A percentile compares a stretch with the other conserved stretches of the same genome.
These are phyloP conservation scores for Drosophila buzzatii DNA, from an alignment of 2,888 invertebrate genomes.

Conservation along the genomic window DNA sequence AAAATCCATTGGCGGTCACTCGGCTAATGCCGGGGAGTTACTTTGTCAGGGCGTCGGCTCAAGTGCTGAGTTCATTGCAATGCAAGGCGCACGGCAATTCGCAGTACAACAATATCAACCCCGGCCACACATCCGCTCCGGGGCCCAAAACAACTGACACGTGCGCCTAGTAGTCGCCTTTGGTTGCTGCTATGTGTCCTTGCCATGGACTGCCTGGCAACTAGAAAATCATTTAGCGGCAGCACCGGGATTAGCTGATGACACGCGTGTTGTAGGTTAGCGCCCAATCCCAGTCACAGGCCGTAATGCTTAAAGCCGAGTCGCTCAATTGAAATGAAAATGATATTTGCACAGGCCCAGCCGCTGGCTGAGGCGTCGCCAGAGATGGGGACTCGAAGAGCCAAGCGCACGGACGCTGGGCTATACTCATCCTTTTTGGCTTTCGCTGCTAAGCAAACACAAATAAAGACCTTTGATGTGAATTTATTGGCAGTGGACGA, in stretches of 20 bases:
- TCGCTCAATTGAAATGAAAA: slow-evolving; percentile 81
- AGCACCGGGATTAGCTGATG: slow-evolving; percentile 82
- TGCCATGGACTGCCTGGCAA: slow-evolving; percentile 66
- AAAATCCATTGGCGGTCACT: slow-evolving; percentile 81
- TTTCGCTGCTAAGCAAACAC: slow-evolving; percentile 80
- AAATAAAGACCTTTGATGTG: slow-evolving; percentile 81
- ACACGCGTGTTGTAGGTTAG: slow-evolving; percentile 77
- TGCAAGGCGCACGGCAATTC: slow-evolving; percentile 58
- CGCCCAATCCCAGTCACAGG: slow-evolving; percentile 24
- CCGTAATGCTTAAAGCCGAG: slow-evolving; percentile 58
- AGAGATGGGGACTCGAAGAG: slow-evolving; percentile 2
- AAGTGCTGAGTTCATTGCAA: slow-evolving; percentile 78
- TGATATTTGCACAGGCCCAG: slow-evolving; percentile 81
- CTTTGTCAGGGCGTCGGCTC: slow-evolving; percentile 73
- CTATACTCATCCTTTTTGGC: slow-evolving; percentile 72
- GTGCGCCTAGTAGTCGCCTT: slow-evolving; percentile 64
- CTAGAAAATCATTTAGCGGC: slow-evolving; percentile 84
- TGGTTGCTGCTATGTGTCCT: slow-evolving; percentile 48
- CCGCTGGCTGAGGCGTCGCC: slow-evolving; percentile 39
- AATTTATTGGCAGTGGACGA: slow-evolving; percentile 76
- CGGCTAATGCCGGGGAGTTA: slow-evolving; percentile 76
- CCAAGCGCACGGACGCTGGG: slow-evolving; percentile 37
- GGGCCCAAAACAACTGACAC: slow-evolving; percentile 78
- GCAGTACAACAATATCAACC: slow-evolving; percentile 30
- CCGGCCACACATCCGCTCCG: slow-evolving; percentile 26